These are phyloP conservation scores for Elymnias hypermnestra DNA, from an alignment of 1,140 invertebrate species.

Conservation along the genomic window DNA sequence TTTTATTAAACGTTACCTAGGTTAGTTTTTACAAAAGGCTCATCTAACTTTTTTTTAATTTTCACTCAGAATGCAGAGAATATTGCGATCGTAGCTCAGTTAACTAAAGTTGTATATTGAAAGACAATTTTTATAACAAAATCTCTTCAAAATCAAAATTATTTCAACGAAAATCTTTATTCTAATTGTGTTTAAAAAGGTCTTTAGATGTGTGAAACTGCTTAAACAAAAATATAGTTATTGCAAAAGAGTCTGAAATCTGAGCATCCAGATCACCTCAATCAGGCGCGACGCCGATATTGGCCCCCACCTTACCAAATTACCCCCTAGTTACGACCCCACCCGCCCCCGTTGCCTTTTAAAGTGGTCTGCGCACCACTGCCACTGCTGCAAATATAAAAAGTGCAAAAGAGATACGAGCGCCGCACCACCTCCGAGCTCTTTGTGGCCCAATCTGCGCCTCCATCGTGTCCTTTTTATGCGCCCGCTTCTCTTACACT, in stretches of 20 bases:
- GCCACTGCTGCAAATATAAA: slow-evolving; percentile 70
- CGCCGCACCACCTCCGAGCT: slow-evolving; percentile 67
- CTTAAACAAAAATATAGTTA: slow-evolving; percentile 20
- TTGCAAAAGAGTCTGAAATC: slow-evolving; percentile 45
- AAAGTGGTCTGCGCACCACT: slow-evolving; percentile 72
- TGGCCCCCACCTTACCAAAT: slow-evolving; percentile 69
- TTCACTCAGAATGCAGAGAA: slow-evolving; percentile 7
- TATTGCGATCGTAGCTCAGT: not conserved
- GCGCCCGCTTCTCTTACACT: slow-evolving; percentile 65
- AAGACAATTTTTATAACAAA: not conserved
- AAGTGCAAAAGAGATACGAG: slow-evolving; percentile 65
- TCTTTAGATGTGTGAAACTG: too few relatives aligned
- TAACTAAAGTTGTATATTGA: not conserved
- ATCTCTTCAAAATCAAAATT: not conserved
- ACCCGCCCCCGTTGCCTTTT: slow-evolving; percentile 66
- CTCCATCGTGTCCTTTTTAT: slow-evolving; percentile 70
- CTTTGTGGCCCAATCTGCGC: slow-evolving; percentile 72
- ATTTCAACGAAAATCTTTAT: too few relatives aligned
- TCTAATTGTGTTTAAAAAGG: too few relatives aligned
- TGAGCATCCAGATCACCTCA: slow-evolving; percentile 67
- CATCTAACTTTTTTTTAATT: slow-evolving; percentile 32
- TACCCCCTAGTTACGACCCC: slow-evolving; percentile 70
- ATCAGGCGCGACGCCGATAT: slow-evolving; percentile 70
- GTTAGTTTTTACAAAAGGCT: slow-evolving; percentile 40
- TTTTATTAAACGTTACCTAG: slow-evolving; percentile 65